Conservation (phyloP, 1,140 invertebrate genomes). For the Drosophila watanabei region DNA sequence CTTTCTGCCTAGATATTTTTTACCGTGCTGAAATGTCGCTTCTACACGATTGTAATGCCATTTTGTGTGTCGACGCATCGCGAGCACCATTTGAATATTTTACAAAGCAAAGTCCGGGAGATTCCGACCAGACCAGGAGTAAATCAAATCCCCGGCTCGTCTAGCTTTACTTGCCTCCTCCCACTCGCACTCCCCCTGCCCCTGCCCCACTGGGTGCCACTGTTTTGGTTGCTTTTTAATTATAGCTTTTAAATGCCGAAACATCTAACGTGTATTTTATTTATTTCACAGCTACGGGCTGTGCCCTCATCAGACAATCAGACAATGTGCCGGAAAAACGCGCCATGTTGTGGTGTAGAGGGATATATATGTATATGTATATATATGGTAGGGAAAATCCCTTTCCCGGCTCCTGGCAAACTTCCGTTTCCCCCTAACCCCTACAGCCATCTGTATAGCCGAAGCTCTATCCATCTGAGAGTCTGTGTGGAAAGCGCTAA, state of each 20-base stretch:
- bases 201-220: not conserved
- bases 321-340: conserved; percentile 79
- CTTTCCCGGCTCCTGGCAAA: conserved; percentile 42
- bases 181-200: not conserved
- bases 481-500: conserved; percentile 71
- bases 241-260: conserved; percentile 80
- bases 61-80: conserved; percentile 73
- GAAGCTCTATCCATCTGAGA: conserved; percentile 35
- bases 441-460: not conserved
- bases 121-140: conserved; percentile 37
- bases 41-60: conserved; percentile 76
- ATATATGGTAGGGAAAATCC: not conserved
- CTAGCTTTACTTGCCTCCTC: conserved; percentile 48
- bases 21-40: conserved; percentile 38
- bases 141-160: conserved; percentile 56
- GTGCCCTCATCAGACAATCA: conserved; percentile 78
- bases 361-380: conserved; percentile 6
- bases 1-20: not conserved
- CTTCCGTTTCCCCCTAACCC: conserved; percentile 51
- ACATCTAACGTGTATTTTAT: conserved; percentile 82
- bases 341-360: conserved; percentile 62
- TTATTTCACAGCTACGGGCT: conserved; percentile 80
- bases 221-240: conserved; percentile 81
- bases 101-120: conserved; percentile 56
- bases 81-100: conserved; percentile 76